Percentiles rank a stretch among this genome's conserved stretches.
Conservation (phyloP, 2,888 invertebrate species). For the Spicauda simplicius region DNA sequence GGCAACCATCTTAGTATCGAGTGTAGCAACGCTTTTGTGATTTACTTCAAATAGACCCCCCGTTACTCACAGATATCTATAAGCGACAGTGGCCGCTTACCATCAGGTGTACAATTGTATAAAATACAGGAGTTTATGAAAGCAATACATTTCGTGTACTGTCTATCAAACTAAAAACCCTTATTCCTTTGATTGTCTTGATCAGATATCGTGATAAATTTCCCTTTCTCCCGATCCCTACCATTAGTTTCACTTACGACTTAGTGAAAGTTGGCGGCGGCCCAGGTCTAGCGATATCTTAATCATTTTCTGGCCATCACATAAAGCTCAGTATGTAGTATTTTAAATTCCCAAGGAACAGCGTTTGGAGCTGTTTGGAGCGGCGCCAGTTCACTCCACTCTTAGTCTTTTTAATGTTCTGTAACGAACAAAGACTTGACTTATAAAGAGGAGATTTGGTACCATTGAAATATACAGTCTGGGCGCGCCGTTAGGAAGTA, state of each 20-base stretch:
- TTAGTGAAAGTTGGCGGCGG: slow-evolving; percentile 20
- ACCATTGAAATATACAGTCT: slow-evolving; percentile 23
- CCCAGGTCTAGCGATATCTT: slow-evolving; percentile 18
- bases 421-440: slow-evolving; percentile 31
- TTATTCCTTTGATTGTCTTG: background rate
- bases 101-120: too few species aligned
- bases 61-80: too few species aligned
- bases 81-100: too few species aligned
- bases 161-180: background rate
- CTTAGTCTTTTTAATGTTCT: slow-evolving; percentile 29
- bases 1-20: too few species aligned
- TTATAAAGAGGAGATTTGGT: slow-evolving; percentile 33
- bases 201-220: slow-evolving; percentile 4
- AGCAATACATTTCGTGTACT: too few species aligned
- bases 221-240: background rate
- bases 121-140: too few species aligned
- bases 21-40: too few species aligned
- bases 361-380: slow-evolving; percentile 41
- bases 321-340: slow-evolving; percentile 23
- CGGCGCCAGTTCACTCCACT: slow-evolving; percentile 35
- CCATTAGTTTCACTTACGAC: slow-evolving; percentile 22
- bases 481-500: background rate
- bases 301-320: slow-evolving; percentile 28
- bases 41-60: too few species aligned
- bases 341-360: slow-evolving; percentile 39